These are phyloP conservation scores for Argyra leucocephala DNA, from an alignment of 2,888 invertebrate species.

Conservation along the genomic window DNA sequence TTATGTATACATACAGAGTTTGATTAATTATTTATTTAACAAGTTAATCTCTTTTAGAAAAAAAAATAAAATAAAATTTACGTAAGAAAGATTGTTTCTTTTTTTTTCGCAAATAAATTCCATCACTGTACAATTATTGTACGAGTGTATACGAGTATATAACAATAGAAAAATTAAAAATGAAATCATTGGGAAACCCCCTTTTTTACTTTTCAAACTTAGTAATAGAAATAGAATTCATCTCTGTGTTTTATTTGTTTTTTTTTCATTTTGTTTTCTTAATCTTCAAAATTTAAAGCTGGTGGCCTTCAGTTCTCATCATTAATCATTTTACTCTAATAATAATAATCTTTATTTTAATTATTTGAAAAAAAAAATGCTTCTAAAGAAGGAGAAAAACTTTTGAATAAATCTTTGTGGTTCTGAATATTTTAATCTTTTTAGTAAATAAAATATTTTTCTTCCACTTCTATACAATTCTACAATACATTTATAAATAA, in stretches of 20 bases:
- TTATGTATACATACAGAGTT: not conserved
- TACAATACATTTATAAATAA: not conserved
- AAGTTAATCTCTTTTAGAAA: too few species aligned
- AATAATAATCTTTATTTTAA: too few species aligned
- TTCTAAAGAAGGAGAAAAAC: not conserved
- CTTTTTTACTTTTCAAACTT: not conserved
- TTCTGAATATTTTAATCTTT: not conserved
- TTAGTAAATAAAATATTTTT: not conserved
- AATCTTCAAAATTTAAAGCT: not conserved
- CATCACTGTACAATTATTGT: too few species aligned
- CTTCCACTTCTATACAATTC: not conserved
- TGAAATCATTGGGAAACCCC: not conserved
- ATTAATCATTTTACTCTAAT: not conserved
- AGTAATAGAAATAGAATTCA: too few species aligned
- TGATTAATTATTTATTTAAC: not conserved
- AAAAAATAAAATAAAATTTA: too few species aligned
- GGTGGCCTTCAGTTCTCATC: slow-evolving; percentile 6
- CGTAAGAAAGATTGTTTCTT: too few species aligned
- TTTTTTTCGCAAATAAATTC: too few species aligned
- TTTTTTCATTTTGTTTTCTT: not conserved
- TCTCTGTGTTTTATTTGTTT: too few species aligned
- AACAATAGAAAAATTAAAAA: not conserved
- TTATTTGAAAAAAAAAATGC: too few species aligned
- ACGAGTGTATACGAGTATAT: too few species aligned
- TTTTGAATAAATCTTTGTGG: not conserved